Percentiles rank a stretch among this genome's conserved stretches.
phyloP scores from a whole-genome alignment of 1,140 invertebrate genomes.

The Aphis craccivora region DNA sequence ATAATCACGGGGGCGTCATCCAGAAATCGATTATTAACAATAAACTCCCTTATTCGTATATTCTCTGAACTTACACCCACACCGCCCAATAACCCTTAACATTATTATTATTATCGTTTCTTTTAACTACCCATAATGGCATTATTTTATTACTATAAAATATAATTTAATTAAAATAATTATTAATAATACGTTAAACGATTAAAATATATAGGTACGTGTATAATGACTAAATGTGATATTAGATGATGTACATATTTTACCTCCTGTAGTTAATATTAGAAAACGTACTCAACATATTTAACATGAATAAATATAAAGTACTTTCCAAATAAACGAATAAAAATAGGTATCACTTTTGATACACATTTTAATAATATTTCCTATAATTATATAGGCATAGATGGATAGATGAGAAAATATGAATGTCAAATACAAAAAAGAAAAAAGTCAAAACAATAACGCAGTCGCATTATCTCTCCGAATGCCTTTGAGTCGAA shows the following conservation, averaged over 20 bases:
- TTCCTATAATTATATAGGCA: background rate
- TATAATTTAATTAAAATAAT: constrained; percentile 29
- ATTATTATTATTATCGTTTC: background rate
- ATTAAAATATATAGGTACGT: background rate
- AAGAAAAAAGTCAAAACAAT: background rate
- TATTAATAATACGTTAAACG: background rate
- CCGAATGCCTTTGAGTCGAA: background rate
- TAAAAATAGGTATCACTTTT: background rate
- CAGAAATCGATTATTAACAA: constrained; percentile 18
- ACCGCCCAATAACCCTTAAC: background rate
- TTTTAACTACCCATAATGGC: background rate
- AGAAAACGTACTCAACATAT: background rate
- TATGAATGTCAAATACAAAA: background rate
- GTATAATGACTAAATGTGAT: background rate
- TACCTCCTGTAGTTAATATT: background rate
- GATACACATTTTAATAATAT: background rate
- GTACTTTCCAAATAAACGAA: background rate
- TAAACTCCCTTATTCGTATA: constrained; percentile 19
- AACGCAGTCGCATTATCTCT: background rate
- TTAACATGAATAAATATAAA: too few species aligned
- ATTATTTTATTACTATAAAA: background rate
- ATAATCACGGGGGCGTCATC: constrained; percentile 22
- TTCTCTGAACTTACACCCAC: background rate
- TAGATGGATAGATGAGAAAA: background rate
- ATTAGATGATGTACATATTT: background rate